Evolutionary conservation across 2,888 invertebrate genomes (phyloP), one percentile per base, ranked within the genome.

Genomic region (Agrochola lychnidis): DNA sequence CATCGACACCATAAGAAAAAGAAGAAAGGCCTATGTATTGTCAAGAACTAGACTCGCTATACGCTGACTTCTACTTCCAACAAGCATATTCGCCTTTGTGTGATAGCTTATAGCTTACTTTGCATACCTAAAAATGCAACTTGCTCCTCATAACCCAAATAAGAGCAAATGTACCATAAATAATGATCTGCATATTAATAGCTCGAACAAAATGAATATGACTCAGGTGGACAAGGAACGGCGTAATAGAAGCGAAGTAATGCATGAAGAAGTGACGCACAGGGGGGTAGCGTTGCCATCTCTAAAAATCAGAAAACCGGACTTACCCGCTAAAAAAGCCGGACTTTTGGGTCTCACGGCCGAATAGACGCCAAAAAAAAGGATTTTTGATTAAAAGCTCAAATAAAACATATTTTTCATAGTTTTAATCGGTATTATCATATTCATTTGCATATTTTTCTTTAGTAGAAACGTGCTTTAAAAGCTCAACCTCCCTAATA

Each of bases 161-260:
- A 48, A 56, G 53, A 62, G 7, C 25, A 77, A 77, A 14, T 36
- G 10, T 6, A 10, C 67, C 16, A 19, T 69, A 25, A 48, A 19
- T 62, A 48, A 70, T 71, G 19, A 19, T 25, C 5, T 12, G n/a
- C 36, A 12, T 53, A 62, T 70, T 53, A 61, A 14, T 53, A 78
- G 25, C 53, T 40, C 57, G n/a, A 56, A 56, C 30, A 48, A 40
- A 56, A 56, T 14, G 6, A 57, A 12, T 14, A 36, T 79, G 76
- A 79, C 48, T 81, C 81, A 79, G 16, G n/a, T 1, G 16, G 40
- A 45, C 22, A 45, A 57, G 5, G 5, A 59, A 63, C 4, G 51
- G 53, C 16, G 25, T 53, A 76, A 25, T 42, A 42, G 76, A 10
- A 72, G 30, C 14, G 62, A n/a, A 62, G 48, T 6, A n/a, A 57